phyloP scores from a whole-genome alignment of 2,113 vertebrate genomes.

The Platanista minor region DNA sequence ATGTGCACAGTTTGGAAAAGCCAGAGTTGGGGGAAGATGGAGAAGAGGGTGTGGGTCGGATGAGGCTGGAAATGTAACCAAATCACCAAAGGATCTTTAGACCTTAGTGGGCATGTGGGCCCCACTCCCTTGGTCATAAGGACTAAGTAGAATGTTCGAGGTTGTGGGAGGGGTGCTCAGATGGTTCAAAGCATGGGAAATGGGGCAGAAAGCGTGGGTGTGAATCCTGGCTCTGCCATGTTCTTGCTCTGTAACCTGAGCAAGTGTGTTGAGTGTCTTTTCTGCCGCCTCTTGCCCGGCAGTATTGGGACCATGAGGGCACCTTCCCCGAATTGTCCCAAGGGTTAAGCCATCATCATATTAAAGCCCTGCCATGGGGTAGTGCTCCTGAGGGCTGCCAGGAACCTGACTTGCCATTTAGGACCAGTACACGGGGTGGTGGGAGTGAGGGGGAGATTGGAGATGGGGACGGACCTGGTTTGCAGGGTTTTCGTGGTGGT shows the following conservation, averaged over 20 bases:
- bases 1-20: neutral
- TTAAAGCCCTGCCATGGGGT: neutral
- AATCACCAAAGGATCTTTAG: neutral
- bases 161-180: neutral
- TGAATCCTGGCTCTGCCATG: neutral
- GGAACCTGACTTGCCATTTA: neutral
- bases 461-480: neutral
- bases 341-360: neutral
- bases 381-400: neutral
- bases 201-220: neutral
- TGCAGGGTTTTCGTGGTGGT: neutral
- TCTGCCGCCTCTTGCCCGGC: neutral
- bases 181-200: accelerated
- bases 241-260: neutral
- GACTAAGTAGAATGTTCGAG: neutral
- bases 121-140: neutral
- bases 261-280: neutral
- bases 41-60: neutral
- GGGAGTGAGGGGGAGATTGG: neutral
- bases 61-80: neutral
- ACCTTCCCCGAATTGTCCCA: neutral
- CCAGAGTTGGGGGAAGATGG: neutral
- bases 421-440: neutral
- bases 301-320: neutral
- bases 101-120: neutral